These are phyloP conservation scores for Idaea aversata DNA, from an alignment of 2,888 invertebrate genomes.

Conservation along the genomic window DNA sequence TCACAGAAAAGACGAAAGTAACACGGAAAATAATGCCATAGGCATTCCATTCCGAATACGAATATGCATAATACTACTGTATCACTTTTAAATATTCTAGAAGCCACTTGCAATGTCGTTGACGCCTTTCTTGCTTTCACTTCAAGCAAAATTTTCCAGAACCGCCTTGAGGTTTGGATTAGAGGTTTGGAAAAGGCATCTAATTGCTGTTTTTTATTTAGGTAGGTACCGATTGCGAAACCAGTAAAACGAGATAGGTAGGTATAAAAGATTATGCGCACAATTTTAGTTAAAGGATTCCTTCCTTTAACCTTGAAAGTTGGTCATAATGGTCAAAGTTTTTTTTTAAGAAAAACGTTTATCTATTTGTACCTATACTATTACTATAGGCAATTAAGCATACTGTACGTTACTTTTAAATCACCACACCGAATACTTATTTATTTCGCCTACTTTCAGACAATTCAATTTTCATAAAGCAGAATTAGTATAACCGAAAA, in stretches of 20 bases:
- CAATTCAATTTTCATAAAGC: too few relatives aligned
- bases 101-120: slow-evolving; percentile 10
- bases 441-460: too few relatives aligned
- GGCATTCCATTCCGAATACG: neutral
- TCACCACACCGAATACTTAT: too few relatives aligned
- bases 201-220: slow-evolving; percentile 12
- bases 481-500: too few relatives aligned
- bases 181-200: slow-evolving; percentile 13
- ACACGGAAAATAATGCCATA: neutral
- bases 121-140: slow-evolving; percentile 27
- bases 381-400: too few relatives aligned
- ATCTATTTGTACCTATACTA: neutral
- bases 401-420: too few relatives aligned
- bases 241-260: neutral
- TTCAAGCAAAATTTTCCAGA: slow-evolving; percentile 27
- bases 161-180: neutral
- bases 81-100: slow-evolving; percentile 15
- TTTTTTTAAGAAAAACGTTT: neutral
- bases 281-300: neutral
- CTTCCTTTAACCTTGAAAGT: neutral
- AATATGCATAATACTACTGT: neutral
- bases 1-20: neutral
- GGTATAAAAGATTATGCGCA: neutral
- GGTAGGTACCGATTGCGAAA: slow-evolving; percentile 6
- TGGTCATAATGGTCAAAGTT: neutral